Evolutionary conservation across 2,113 vertebrate genomes (phyloP), one percentile per base, ranked within the genome.

Genomic region (Bufo bufo): DNA sequence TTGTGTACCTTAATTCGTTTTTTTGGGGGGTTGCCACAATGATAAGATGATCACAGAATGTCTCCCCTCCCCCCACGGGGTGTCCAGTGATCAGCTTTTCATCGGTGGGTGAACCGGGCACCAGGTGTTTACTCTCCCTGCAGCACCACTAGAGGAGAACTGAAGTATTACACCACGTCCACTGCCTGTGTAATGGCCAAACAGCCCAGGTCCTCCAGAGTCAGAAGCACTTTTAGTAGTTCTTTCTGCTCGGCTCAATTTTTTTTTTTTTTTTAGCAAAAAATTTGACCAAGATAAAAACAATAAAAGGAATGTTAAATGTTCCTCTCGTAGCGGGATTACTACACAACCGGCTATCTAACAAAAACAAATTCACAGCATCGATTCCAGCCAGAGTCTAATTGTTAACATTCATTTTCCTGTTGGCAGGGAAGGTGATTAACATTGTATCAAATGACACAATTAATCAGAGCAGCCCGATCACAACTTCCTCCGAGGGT

Each of bases 381-480:
- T 43, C 4, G 59, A 50, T 19, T 86, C 54, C 85, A 65, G 71
- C 54, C 74, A 65, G 1, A 14, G 71, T 52, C 75, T 86, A 59
- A 86, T 86, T 77, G 33, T 61, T 89, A 92, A 86, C 8, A 79
- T 66, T 66, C 7, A 85, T 90, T 88, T 87, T 66, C 84, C 61
- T 80, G 91, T 20, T 74, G n/a, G 56, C 0, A 6, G 58, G 83
- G 63, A 52, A 84, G 33, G 6, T 1, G 23, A 85, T 85, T 8
- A 85, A 89, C 87, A 89, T 77, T 91, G 84, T 86, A 90, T 82
- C 86, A 0, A 0, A 72, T 74, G 33, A 17, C 12, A n/a, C 78
- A 83, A 89, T 52, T 81, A 90, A 91, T 89, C 77, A 75, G 89
- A 88, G 84, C 49, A 54, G 82, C 79, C 87, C 83, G 91, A 90